These are phyloP conservation scores for Clarias magur DNA, from an alignment of 2,113 vertebrate genomes.

Conservation along the genomic window DNA sequence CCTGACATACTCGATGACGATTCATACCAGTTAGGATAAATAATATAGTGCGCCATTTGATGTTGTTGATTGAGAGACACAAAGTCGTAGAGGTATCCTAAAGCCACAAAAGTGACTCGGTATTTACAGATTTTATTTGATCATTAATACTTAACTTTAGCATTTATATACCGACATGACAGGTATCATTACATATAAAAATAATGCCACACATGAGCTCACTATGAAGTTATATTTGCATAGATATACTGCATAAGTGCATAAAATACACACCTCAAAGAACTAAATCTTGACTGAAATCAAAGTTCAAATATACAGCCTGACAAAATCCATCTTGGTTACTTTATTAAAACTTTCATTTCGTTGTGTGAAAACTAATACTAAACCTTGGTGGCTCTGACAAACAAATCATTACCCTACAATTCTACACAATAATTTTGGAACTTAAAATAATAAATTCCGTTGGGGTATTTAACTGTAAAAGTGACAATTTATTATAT, in stretches of 20 bases:
- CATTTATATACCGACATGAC: not conserved
- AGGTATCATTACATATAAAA: not conserved
- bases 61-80: not conserved
- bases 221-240: not conserved
- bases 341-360: not conserved
- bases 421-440: too few species aligned
- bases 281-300: not conserved
- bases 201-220: not conserved
- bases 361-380: not conserved
- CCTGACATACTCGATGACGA: slow-evolving; percentile 31
- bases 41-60: too few species aligned
- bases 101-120: not conserved
- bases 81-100: not conserved
- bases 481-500: too few species aligned
- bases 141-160: not conserved
- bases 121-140: not conserved
- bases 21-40: not conserved
- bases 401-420: not conserved
- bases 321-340: not conserved
- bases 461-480: slow-evolving; percentile 4
- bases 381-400: slow-evolving; percentile 1
- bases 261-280: not conserved
- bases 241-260: too few species aligned
- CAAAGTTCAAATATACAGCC: not conserved
- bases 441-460: slow-evolving; percentile 26